A percentile compares a stretch with the other conserved stretches of the same genome.
Evolutionary conservation across 2,888 invertebrate species (phyloP).

Genomic region (Thymelicus acteon): DNA sequence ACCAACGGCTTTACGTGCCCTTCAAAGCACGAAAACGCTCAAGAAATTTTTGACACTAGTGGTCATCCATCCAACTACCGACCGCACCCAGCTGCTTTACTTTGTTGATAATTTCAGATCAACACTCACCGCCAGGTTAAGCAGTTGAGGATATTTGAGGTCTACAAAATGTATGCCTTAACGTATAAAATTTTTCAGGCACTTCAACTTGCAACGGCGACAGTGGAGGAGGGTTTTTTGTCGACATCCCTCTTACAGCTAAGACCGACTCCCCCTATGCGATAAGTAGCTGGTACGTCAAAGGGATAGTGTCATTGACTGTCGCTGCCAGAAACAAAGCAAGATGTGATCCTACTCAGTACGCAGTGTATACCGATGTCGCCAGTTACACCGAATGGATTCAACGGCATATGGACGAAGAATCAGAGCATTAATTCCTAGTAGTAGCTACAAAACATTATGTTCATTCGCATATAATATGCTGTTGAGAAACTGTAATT

Average conservation of each 20-base stretch:
- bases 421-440: background rate
- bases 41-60: too few species aligned
- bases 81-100: too few species aligned
- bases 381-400: constrained; percentile 57
- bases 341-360: constrained; percentile 71
- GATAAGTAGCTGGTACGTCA: constrained; percentile 54
- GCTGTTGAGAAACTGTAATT: too few species aligned
- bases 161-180: background rate
- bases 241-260: constrained; percentile 56
- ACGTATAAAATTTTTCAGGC: constrained; percentile 48
- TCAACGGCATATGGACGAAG: constrained; percentile 41
- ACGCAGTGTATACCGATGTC: constrained; percentile 74
- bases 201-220: constrained; percentile 67
- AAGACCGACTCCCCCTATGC: constrained; percentile 41
- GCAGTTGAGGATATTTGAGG: too few species aligned
- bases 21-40: too few species aligned
- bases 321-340: constrained; percentile 47
- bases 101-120: too few species aligned
- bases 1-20: too few species aligned
- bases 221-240: constrained; percentile 39
- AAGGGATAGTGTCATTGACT: constrained; percentile 57
- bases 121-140: too few species aligned
- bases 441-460: too few species aligned
- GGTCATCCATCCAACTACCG: too few species aligned
- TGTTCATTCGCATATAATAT: too few species aligned